Conservation (phyloP, 2,113 vertebrate species). For the Phalacrocorax aristotelis region DNA sequence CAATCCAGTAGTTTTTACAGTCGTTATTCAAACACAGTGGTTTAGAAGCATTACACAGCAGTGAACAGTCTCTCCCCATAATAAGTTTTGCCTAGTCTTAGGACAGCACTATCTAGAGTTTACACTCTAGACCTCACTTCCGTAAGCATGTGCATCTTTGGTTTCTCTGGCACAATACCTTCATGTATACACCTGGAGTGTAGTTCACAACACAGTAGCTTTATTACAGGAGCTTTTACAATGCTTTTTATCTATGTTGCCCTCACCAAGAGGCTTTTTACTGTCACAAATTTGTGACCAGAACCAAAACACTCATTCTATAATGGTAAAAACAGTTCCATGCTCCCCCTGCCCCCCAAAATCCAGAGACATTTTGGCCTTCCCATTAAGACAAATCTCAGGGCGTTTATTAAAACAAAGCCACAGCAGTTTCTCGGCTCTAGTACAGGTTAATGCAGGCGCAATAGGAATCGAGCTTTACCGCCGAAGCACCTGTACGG, state of each 20-base stretch:
- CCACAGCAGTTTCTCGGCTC: neutral
- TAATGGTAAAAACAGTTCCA: no score
- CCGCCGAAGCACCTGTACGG: accelerated
- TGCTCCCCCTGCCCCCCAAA: no score
- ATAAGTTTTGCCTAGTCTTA: neutral
- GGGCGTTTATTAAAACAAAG: neutral
- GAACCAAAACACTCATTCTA: neutral
- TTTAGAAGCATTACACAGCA: neutral
- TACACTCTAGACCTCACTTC: neutral
- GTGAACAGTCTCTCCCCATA: neutral
- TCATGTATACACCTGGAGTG: neutral
- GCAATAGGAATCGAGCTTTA: neutral
- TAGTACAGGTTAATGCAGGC: accelerated
- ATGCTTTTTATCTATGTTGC: neutral
- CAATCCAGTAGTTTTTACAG: neutral
- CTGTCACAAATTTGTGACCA: neutral
- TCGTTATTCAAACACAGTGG: neutral
- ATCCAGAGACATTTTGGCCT: no score
- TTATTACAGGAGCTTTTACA: neutral
- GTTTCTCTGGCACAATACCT: neutral
- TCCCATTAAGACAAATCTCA: no score
- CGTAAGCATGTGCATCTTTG: neutral
- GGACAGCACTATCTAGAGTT: neutral
- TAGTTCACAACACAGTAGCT: neutral
- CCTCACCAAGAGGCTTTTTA: neutral